phyloP scores from a whole-genome alignment of 35 echinoderm and acorn worm genomes.

The Heliocidaris tuberculata region DNA sequence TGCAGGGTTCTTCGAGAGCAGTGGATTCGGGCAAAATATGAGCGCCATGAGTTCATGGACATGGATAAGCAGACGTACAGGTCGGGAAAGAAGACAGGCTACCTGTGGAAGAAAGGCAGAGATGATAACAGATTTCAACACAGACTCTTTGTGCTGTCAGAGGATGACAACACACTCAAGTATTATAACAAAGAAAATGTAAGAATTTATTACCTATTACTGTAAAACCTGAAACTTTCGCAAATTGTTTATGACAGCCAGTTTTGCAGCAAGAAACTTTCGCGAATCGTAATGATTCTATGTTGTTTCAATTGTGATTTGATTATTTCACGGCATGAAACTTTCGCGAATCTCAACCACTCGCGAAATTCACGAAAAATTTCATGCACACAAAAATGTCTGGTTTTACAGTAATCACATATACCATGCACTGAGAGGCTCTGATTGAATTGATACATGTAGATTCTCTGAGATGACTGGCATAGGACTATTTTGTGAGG shows the following conservation, averaged over 20 bases:
- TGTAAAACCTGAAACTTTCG: too few species aligned
- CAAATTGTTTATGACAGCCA: too few species aligned
- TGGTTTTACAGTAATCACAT: too few species aligned
- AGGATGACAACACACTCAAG: constrained; percentile 83
- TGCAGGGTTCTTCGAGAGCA: constrained; percentile 91
- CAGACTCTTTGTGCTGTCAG: constrained; percentile 84
- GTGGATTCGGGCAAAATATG: constrained; percentile 98
- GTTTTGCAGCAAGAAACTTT: too few species aligned
- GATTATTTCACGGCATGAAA: too few species aligned
- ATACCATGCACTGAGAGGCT: too few species aligned
- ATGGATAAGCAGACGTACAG: constrained; percentile 85
- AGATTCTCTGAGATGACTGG: neutral
- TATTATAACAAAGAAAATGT: constrained; percentile 97
- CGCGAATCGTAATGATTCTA: too few species aligned
- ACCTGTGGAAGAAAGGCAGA: constrained; percentile 85
- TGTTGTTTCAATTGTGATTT: too few species aligned
- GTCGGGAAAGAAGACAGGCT: constrained; percentile 71
- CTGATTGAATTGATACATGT: neutral
- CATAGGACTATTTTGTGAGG: too few species aligned
- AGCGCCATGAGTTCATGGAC: constrained; percentile 94
- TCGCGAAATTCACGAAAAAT: too few species aligned
- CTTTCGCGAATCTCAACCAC: too few species aligned
- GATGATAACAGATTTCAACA: constrained; percentile 80
- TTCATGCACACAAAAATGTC: too few species aligned
- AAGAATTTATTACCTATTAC: constrained; percentile 37